Percentiles rank a stretch among this genome's conserved stretches.
Conservation (phyloP, 2,797 vertebrate genomes). For the Chrysocyon brachyurus region DNA sequence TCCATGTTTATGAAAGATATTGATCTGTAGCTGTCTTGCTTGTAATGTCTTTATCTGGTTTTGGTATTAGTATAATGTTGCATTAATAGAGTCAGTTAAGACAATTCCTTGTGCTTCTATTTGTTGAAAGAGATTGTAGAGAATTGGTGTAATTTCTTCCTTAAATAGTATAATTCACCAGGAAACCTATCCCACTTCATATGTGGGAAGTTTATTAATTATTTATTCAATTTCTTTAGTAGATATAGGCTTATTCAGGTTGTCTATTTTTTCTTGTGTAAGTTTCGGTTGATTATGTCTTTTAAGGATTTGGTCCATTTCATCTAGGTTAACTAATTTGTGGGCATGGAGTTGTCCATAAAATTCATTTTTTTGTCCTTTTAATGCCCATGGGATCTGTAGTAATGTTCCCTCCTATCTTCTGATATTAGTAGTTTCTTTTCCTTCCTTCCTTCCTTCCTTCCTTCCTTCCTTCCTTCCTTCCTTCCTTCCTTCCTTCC, state of each 20-base stretch:
- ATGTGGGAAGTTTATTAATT: background rate
- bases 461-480: no score
- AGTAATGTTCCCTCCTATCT: background rate
- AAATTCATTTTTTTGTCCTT: background rate
- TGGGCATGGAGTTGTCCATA: background rate
- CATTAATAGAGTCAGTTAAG: background rate
- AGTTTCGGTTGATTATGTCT: background rate
- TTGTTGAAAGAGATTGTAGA: no score
- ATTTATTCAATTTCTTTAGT: background rate
- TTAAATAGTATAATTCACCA: background rate
- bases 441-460: no score
- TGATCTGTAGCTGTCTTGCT: no score
- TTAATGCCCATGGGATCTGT: background rate
- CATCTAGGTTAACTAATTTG: background rate
- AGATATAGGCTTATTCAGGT: background rate
- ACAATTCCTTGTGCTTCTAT: background rate
- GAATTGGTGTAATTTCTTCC: background rate
- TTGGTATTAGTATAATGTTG: background rate
- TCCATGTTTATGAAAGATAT: no score
- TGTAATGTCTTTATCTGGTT: no score
- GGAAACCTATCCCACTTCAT: background rate
- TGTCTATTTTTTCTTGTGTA: background rate
- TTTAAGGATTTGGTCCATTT: background rate
- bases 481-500: no score
- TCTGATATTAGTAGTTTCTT: background rate